Conservation (phyloP, 2,797 vertebrate genomes). For the Acridotheres tristis region DNA sequence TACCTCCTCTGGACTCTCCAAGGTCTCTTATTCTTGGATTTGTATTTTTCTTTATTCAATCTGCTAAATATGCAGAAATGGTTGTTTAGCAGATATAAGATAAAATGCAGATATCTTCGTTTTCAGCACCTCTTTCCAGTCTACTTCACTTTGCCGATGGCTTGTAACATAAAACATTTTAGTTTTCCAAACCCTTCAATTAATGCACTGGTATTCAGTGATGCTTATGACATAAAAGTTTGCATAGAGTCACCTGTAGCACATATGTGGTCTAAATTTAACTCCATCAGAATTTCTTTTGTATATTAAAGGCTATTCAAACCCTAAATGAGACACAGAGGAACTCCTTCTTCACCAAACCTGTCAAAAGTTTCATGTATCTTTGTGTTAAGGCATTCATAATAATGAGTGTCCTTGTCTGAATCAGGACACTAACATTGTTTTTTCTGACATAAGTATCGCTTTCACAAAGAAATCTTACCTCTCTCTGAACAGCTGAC, state of each 20-base stretch:
- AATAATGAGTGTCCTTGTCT: neutral
- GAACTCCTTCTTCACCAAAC: neutral
- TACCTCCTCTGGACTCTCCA: neutral
- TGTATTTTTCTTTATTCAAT: neutral
- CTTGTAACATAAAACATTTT: neutral
- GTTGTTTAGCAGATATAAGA: neutral
- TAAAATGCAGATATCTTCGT: neutral
- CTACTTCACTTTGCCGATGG: neutral
- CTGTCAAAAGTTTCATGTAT: neutral
- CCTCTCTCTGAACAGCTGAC: neutral
- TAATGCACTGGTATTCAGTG: neutral
- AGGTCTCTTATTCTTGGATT: neutral
- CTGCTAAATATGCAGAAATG: neutral
- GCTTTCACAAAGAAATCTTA: neutral
- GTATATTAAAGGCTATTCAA: neutral
- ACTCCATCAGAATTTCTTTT: neutral
- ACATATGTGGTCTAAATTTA: neutral
- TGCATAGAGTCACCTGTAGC: neutral
- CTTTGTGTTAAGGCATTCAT: neutral
- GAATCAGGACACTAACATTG: neutral
- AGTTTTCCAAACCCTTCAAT: neutral
- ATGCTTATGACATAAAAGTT: neutral
- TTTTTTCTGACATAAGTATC: neutral
- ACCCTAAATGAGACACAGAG: neutral
- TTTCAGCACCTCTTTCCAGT: neutral